Base-by-base conservation (phyloP, 2,888 invertebrate species). In the Lochmaea crataegi region DNA sequence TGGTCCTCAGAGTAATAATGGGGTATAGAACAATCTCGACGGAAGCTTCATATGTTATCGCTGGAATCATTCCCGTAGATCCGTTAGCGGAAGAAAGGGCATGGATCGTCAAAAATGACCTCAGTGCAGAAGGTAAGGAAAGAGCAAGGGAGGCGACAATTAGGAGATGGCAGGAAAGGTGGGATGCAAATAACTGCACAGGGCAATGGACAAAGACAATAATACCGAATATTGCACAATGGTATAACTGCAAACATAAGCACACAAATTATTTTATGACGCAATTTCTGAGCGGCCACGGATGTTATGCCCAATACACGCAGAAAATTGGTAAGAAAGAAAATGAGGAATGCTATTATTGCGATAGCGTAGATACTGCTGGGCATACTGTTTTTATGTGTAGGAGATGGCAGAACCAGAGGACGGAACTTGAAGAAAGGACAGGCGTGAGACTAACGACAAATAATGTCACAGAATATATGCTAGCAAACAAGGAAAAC, bases 11-110 rank as follows among this genome's bases (percentile, higher is more conserved):
- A 42, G 45, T 53, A 0, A 70, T 68, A 16, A 56, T 63, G 26
- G 72, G 61, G 32, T 78, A 78, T 41, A 65, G 75, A 57, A 76
- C 74, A 1, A 75, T 75, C 11, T 71, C 75, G 7, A 58, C 26
- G 1, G 70, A 71, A 22, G 64, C 75, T 38, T 12, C 58, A 12
- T 69, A 58, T 41, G 70, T 75, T 4, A 42, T 77, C 2, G 67
- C 66, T 1, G 72, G 73, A 1, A 38, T 65, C 7, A 42, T 63
- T 3, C 75, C 77, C 10, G 67, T 76, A 1, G 63, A 75, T 7
- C 63, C 75, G 1, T 14, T 65, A 0, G 38, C 42, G 2, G 51
- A 60, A 4, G 65, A 71, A 56, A 71, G 51, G 18, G 42, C 12
- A 68, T 22, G 22, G 22, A 22, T 22, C 22, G 32, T 26, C 14